Conservation (phyloP, 2,888 invertebrate species). For the Cordilura impudica region DNA sequence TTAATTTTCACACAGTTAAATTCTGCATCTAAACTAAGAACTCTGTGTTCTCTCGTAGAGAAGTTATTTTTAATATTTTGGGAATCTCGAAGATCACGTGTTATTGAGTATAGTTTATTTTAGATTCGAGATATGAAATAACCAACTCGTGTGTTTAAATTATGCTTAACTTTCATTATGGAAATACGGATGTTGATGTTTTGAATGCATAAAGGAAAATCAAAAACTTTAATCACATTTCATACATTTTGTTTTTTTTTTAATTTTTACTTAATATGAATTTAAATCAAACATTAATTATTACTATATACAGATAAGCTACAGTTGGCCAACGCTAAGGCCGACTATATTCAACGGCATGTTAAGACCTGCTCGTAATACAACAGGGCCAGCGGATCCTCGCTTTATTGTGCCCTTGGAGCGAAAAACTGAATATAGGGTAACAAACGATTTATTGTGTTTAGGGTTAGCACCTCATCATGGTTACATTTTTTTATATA, state of each 20-base stretch:
- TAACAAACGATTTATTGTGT: constrained; percentile 52
- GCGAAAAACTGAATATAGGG: constrained; percentile 49
- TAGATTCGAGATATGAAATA: no score
- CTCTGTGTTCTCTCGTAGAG: no score
- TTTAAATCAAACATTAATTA: constrained; percentile 40
- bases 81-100: no score
- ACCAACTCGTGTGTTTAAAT: no score
- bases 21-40: no score
- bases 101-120: no score
- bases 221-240: constrained; percentile 50
- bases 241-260: constrained; percentile 23
- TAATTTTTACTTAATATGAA: constrained; percentile 36
- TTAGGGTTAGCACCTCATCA: constrained; percentile 48
- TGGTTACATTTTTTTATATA: constrained; percentile 27
- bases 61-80: no score
- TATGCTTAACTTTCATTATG: not conserved
- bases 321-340: constrained; percentile 79
- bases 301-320: constrained; percentile 73
- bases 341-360: constrained; percentile 55
- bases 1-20: no score
- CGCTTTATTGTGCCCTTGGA: constrained; percentile 57
- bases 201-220: constrained; percentile 52
- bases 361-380: constrained; percentile 50
- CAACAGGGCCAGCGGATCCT: constrained; percentile 50
- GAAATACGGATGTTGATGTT: not conserved